These are phyloP conservation scores for Typhlichthys eigenmanni DNA, from an alignment of 2,797 vertebrate genomes.

Conservation along the genomic window DNA sequence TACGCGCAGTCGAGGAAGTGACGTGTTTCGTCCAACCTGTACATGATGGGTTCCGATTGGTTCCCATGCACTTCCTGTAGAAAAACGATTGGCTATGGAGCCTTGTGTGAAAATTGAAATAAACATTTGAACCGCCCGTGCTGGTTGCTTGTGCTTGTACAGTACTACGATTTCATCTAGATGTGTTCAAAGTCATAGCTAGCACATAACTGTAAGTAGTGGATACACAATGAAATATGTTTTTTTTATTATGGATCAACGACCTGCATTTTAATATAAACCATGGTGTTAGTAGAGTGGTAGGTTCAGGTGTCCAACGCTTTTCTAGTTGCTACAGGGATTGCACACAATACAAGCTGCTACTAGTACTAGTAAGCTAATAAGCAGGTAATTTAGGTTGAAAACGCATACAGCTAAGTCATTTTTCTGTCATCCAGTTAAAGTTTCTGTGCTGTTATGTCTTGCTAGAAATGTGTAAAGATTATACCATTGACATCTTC, in stretches of 20 bases:
- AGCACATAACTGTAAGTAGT: slow-evolving; percentile 57
- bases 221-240: fast-evolving
- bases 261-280: neutral
- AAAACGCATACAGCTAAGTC: neutral
- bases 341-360: neutral
- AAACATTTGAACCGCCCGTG: slow-evolving; percentile 56
- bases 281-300: neutral
- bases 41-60: slow-evolving; percentile 72
- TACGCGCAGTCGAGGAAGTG: neutral
- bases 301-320: neutral
- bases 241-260: neutral
- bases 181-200: neutral
- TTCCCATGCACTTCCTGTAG: slow-evolving; percentile 16
- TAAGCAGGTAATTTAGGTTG: neutral
- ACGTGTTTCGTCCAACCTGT: neutral
- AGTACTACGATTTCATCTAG: slow-evolving; percentile 10
- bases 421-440: too few species aligned
- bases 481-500: neutral
- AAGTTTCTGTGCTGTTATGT: too few species aligned
- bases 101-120: slow-evolving; percentile 76
- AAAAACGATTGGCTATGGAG: slow-evolving; percentile 67
- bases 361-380: neutral
- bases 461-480: too few species aligned
- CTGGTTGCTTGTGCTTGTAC: slow-evolving; percentile 7
- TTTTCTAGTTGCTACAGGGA: neutral